Conservation (phyloP, 2,113 vertebrate species). For the Brachirus orientalis region DNA sequence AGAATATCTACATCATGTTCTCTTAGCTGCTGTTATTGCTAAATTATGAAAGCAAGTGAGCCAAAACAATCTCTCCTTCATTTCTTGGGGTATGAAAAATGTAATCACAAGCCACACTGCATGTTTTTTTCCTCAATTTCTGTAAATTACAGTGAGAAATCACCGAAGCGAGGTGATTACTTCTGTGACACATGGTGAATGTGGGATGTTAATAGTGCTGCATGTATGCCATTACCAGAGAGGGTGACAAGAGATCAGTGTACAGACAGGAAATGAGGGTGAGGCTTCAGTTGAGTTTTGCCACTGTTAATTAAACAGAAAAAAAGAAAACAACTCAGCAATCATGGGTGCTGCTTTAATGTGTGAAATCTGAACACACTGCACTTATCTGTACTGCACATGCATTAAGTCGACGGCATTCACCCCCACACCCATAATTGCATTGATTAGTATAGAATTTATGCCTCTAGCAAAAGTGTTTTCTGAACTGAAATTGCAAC, state of each 20-base stretch:
- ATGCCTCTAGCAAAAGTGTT: no score
- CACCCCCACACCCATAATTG: conserved; percentile 2
- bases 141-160: conserved; percentile 20
- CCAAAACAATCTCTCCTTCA: conserved; percentile 9
- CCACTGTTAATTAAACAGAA: conserved; percentile 59
- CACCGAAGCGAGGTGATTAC: conserved; percentile 32
- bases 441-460: conserved; percentile 23
- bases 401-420: background rate
- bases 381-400: no score
- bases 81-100: conserved; percentile 30
- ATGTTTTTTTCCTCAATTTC: conserved; percentile 3
- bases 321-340: conserved; percentile 39
- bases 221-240: conserved; percentile 44
- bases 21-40: conserved; percentile 6
- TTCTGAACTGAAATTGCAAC: no score
- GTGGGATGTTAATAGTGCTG: conserved; percentile 25
- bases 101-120: conserved; percentile 8
- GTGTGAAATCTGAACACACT: background rate
- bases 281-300: conserved; percentile 40
- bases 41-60: conserved; percentile 28
- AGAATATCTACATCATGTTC: background rate
- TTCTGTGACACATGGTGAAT: conserved; percentile 22
- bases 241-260: conserved; percentile 49
- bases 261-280: conserved; percentile 54
- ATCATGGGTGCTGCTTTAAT: conserved; percentile 13